Evolutionary conservation across 2,888 invertebrate species (phyloP).

Genomic region (Sicus ferrugineus): DNA sequence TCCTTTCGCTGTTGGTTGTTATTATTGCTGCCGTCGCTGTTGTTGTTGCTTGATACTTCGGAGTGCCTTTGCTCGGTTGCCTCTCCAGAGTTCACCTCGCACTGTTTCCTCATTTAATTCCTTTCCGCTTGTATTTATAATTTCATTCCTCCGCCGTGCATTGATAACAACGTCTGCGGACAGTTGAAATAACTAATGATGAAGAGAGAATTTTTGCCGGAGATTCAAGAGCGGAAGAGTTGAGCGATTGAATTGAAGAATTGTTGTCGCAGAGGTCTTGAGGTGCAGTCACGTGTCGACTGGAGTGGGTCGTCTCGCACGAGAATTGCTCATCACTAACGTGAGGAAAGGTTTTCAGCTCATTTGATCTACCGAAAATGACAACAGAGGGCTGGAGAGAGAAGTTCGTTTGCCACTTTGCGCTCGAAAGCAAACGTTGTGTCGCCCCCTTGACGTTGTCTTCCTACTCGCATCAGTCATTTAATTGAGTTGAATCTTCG

Average conservation of each 20-base stretch:
- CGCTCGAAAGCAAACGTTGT: too few species aligned
- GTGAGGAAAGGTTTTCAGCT: too few species aligned
- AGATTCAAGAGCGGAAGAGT: not conserved
- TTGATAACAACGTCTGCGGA: not conserved
- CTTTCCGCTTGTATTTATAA: not conserved
- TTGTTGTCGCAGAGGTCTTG: too few species aligned
- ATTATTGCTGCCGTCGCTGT: slow-evolving; percentile 26
- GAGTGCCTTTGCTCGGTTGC: slow-evolving; percentile 11
- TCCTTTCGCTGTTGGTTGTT: slow-evolving; percentile 21
- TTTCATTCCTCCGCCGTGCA: not conserved
- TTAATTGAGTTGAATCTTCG: too few species aligned
- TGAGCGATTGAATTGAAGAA: not conserved
- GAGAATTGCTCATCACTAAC: too few species aligned
- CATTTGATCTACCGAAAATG: too few species aligned
- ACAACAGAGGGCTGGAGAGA: too few species aligned
- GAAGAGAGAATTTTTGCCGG: not conserved
- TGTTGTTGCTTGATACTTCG: slow-evolving; percentile 22
- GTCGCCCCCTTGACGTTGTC: too few species aligned
- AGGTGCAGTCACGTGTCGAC: too few species aligned
- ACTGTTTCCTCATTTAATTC: slow-evolving; percentile 15
- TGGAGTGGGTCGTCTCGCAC: too few species aligned
- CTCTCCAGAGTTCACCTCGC: slow-evolving; percentile 14
- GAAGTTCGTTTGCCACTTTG: too few species aligned
- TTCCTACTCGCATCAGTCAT: too few species aligned
- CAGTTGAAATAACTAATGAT: not conserved